Conservation (phyloP, 2,113 vertebrate genomes). For the Notarius quadriscutis region DNA sequence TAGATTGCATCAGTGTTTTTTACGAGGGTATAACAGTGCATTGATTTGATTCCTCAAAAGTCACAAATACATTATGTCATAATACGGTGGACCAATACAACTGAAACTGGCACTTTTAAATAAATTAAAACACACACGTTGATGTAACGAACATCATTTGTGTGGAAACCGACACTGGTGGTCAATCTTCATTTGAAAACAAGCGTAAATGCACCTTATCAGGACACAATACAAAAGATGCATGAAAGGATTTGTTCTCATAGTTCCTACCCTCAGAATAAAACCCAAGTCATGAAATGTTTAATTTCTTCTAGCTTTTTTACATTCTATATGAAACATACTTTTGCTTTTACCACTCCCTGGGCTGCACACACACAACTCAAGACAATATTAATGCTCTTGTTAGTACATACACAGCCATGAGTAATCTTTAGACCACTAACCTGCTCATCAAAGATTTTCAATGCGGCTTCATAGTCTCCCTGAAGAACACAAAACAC, state of each 20-base stretch:
- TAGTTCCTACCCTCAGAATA: background rate
- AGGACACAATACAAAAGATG: background rate
- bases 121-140: background rate
- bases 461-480: conserved; percentile 86
- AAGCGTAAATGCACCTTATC: background rate
- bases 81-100: too few species aligned
- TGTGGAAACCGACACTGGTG: background rate
- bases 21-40: background rate
- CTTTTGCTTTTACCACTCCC: conserved; percentile 51
- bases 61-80: background rate
- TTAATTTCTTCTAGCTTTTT: background rate
- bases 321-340: conserved; percentile 1
- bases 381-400: background rate
- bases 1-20: background rate
- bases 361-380: background rate
- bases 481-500: conserved; percentile 71
- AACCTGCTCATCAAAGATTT: conserved; percentile 85
- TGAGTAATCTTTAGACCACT: conserved; percentile 59
- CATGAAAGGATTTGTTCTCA: background rate
- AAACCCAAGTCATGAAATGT: background rate
- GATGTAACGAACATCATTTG: background rate
- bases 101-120: background rate
- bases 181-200: too few species aligned
- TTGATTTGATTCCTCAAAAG: background rate
- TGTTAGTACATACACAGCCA: background rate